Evolutionary conservation across 2,113 vertebrate genomes (phyloP).

Genomic region (Hydrochoerus hydrochaeris): DNA sequence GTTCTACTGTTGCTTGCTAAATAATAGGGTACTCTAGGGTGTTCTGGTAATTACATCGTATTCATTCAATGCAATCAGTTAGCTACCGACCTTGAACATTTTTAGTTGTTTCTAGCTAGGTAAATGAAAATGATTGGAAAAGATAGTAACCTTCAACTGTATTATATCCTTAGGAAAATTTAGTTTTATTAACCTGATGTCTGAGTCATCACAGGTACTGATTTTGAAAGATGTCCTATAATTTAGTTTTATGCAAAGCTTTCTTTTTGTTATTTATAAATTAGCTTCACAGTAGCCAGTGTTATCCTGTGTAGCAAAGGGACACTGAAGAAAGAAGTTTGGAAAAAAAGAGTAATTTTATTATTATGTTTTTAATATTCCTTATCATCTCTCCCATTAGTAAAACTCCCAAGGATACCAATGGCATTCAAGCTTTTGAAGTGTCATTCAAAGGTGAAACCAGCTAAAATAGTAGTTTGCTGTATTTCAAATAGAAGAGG

Average conservation of each 20-base stretch:
- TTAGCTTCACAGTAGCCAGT: constrained; percentile 27
- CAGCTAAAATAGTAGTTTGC: constrained; percentile 53
- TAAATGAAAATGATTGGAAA: constrained; percentile 76
- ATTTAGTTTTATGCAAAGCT: constrained; percentile 43
- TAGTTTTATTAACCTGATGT: constrained; percentile 73
- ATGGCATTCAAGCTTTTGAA: constrained; percentile 30
- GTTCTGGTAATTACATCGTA: constrained; percentile 68
- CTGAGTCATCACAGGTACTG: constrained; percentile 60
- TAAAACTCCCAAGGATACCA: constrained; percentile 44
- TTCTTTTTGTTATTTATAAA: constrained; percentile 16
- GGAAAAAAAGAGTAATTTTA: constrained; percentile 56
- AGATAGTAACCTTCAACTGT: constrained; percentile 74
- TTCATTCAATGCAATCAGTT: constrained; percentile 32
- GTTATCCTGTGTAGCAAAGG: constrained; percentile 9
- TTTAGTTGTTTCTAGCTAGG: constrained; percentile 58
- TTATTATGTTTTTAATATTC: constrained; percentile 65
- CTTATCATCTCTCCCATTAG: constrained; percentile 54
- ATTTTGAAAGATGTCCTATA: constrained; percentile 64
- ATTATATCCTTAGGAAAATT: constrained; percentile 72
- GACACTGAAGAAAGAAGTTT: constrained; percentile 19
- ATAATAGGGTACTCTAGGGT: constrained; percentile 50
- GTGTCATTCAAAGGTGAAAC: constrained; percentile 54
- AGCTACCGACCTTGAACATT: constrained; percentile 67
- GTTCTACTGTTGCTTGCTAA: constrained; percentile 74
- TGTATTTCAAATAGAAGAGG: constrained; percentile 49